Percentiles rank a stretch among this genome's conserved stretches.
These are phyloP conservation scores for Gymnothorax reevesii DNA, from an alignment of 2,797 vertebrate genomes.

Conservation along the genomic window DNA sequence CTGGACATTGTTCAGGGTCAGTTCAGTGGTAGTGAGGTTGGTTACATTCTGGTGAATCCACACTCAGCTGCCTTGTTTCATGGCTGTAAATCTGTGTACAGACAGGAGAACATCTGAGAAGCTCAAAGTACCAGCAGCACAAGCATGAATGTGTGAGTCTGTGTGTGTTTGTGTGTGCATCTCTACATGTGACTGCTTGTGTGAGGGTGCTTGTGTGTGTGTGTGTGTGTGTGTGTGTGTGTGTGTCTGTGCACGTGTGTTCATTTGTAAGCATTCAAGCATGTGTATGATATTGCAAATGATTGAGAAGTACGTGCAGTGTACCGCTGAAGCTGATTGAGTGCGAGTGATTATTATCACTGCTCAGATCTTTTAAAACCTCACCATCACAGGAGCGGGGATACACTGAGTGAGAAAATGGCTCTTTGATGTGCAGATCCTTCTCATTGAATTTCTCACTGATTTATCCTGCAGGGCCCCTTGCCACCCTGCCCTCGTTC, in stretches of 20 bases:
- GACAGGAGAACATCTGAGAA: neutral
- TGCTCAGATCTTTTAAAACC: constrained; percentile 63
- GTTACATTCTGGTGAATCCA: neutral
- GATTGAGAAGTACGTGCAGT: neutral
- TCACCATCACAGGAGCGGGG: neutral
- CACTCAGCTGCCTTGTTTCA: neutral
- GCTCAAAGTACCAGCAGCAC: no score
- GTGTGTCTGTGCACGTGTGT: neutral
- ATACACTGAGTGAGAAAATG: neutral
- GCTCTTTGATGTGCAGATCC: constrained; percentile 66
- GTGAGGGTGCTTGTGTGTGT: neutral
- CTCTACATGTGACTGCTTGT: neutral
- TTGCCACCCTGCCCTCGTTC: constrained; percentile 69
- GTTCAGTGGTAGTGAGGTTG: neutral
- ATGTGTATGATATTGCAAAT: no score
- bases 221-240: neutral
- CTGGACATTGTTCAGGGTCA: neutral
- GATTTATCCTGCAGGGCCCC: constrained; percentile 94
- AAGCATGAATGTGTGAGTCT: neutral
- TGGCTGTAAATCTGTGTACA: neutral
- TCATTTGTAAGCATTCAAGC: neutral
- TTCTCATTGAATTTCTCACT: constrained; percentile 89
- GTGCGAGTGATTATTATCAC: constrained; percentile 73
- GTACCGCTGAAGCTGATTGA: constrained; percentile 89
- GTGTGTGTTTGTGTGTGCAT: no score